Percentiles rank a stretch among this genome's conserved stretches.
These are phyloP conservation scores for Anoplolepis gracilipes DNA, from an alignment of 1,140 invertebrate genomes.

Conservation along the genomic window DNA sequence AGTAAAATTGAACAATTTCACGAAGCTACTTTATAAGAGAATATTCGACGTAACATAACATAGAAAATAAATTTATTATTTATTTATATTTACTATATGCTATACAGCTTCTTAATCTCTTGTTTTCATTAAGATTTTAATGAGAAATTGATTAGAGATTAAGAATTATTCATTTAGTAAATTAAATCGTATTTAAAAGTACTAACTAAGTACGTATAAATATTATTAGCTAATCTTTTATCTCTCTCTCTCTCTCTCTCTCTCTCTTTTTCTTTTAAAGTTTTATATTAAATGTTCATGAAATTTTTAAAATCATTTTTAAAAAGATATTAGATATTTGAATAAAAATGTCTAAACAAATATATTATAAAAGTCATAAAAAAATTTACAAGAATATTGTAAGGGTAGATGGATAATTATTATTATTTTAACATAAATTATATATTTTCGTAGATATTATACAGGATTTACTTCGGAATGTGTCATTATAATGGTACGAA, in stretches of 20 bases:
- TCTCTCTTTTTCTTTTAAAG: background rate
- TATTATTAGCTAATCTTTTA: slow-evolving; percentile 6
- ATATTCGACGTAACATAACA: background rate
- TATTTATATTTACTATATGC: background rate
- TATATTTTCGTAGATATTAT: slow-evolving; percentile 8
- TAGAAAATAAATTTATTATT: background rate
- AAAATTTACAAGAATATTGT: background rate
- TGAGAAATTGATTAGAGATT: slow-evolving; percentile 3
- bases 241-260: too few species aligned
- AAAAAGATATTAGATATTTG: background rate
- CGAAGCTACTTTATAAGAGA: background rate
- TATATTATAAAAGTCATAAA: background rate
- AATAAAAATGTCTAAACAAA: too few species aligned
- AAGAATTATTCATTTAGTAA: slow-evolving; percentile 24
- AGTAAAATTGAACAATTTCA: slow-evolving; percentile 7
- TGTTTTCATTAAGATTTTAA: background rate
- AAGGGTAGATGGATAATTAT: slow-evolving; percentile 14
- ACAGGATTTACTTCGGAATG: slow-evolving; percentile 6
- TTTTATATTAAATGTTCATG: background rate
- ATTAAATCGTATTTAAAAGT: background rate
- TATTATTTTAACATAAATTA: background rate
- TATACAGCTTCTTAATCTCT: background rate
- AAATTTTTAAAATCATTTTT: slow-evolving; percentile 24
- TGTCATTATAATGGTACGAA: slow-evolving; percentile 1
- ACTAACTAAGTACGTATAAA: slow-evolving; percentile 29